Evolutionary conservation across 2,113 vertebrate species (phyloP).

Genomic region (Mola mola): DNA sequence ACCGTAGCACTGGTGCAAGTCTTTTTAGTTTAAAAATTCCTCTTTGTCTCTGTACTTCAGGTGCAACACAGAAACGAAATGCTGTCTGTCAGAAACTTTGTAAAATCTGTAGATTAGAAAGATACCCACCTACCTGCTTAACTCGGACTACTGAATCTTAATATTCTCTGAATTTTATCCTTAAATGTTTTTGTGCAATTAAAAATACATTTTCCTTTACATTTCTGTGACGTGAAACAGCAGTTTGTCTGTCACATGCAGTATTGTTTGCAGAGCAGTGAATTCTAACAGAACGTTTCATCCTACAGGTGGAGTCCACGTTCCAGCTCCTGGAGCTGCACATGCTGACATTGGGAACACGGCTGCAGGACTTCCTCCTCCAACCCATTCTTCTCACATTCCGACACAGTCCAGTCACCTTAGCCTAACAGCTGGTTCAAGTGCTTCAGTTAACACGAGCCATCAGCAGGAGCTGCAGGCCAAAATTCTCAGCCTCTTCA

Average conservation of each 20-base stretch:
- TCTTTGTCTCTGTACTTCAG: too few species aligned
- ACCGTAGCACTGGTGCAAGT: too few species aligned
- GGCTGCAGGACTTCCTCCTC: conserved; percentile 27
- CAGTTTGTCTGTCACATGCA: not conserved
- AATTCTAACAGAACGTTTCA: not conserved
- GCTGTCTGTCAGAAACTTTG: too few species aligned
- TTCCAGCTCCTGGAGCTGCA: conserved; percentile 29
- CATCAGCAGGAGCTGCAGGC: conserved; percentile 96
- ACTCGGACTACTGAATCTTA: too few species aligned
- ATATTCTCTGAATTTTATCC: too few species aligned
- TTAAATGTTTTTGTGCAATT: not conserved
- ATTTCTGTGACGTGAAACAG: not conserved
- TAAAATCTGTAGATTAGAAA: too few species aligned
- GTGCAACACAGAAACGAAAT: too few species aligned
- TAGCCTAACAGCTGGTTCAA: conserved; percentile 42
- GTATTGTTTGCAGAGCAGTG: not conserved
- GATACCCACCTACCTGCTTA: too few species aligned
- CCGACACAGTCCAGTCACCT: conserved; percentile 48
- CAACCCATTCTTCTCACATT: conserved; percentile 32
- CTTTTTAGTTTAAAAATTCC: too few species aligned
- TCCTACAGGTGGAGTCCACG: conserved; percentile 41
- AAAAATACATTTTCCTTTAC: not conserved
- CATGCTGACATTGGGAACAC: conserved; percentile 21
- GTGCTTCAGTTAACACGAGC: conserved; percentile 74
- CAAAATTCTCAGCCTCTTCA: conserved; percentile 98